These are phyloP conservation scores for Melanostoma scalare DNA, from an alignment of 2,888 invertebrate genomes.

Conservation along the genomic window DNA sequence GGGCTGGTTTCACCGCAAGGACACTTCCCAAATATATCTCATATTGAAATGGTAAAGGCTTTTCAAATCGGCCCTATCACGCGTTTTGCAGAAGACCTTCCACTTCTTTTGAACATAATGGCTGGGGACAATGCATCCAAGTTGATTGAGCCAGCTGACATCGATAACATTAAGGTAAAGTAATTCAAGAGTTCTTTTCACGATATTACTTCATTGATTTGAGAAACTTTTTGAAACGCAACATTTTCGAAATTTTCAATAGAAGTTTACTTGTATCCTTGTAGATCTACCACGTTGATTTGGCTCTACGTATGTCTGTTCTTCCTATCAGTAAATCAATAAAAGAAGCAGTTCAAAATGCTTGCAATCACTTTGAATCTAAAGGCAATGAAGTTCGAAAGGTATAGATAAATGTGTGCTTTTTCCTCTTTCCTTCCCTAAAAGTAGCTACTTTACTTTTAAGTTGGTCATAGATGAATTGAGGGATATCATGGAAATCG, in stretches of 20 bases:
- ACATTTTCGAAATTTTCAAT: no score
- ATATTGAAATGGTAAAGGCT: conserved; percentile 83
- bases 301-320: conserved; percentile 7
- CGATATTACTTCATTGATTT: no score
- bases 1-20: conserved; percentile 85
- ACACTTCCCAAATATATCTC: conserved; percentile 84
- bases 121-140: conserved; percentile 82
- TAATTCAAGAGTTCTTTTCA: no score
- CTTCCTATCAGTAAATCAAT: conserved; percentile 25
- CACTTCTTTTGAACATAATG: conserved; percentile 86
- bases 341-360: conserved; percentile 27
- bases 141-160: conserved; percentile 83
- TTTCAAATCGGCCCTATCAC: conserved; percentile 89
- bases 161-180: conserved; percentile 83
- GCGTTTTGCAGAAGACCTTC: conserved; percentile 89
- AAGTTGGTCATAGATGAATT: conserved; percentile 57
- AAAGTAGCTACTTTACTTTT: neutral
- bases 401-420: conserved; percentile 22
- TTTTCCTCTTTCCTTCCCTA: neutral
- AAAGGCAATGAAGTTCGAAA: conserved; percentile 57
- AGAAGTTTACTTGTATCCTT: neutral
- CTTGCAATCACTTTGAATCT: conserved; percentile 54
- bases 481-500: conserved; percentile 49
- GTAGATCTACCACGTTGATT: conserved; percentile 51
- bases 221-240: no score